phyloP scores from a whole-genome alignment of 2,797 vertebrate genomes.

The Eulemur albifrons region DNA sequence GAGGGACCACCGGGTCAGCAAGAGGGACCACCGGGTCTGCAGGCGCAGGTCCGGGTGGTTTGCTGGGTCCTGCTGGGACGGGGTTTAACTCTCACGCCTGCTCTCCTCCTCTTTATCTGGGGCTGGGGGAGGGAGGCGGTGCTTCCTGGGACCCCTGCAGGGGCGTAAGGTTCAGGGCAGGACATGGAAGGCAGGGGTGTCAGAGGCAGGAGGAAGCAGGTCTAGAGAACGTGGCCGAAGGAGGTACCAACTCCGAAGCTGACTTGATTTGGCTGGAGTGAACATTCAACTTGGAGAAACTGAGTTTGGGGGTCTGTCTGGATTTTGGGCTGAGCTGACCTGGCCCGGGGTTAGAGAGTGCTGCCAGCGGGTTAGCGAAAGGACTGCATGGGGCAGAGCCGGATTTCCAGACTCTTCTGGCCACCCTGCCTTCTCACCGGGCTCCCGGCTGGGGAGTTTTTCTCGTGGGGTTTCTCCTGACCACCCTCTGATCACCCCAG shows the following conservation, averaged over 20 bases:
- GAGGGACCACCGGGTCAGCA: neutral
- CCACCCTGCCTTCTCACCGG: neutral
- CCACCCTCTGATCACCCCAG: neutral
- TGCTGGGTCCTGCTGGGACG: neutral
- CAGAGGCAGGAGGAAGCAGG: neutral
- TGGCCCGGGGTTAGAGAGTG: neutral
- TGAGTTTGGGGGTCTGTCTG: neutral
- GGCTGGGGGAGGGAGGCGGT: too few relatives aligned
- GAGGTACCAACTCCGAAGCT: neutral
- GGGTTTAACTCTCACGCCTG: neutral
- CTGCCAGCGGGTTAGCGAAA: neutral
- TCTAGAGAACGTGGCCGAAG: neutral
- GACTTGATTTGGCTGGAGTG: neutral
- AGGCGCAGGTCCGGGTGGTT: neutral
- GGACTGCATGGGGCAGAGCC: neutral
- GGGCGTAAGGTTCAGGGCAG: neutral
- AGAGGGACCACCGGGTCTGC: neutral
- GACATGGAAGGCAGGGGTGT: too few relatives aligned
- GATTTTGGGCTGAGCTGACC: neutral
- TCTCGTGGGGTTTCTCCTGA: neutral
- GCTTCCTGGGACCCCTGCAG: neutral
- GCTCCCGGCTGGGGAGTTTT: neutral
- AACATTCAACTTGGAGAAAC: neutral
- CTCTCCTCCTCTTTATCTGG: neutral
- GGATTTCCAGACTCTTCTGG: neutral